Evolutionary conservation across 53 echinoderm and acorn worm genomes (phyloP).

Genomic region (Antedon mediterranea): DNA sequence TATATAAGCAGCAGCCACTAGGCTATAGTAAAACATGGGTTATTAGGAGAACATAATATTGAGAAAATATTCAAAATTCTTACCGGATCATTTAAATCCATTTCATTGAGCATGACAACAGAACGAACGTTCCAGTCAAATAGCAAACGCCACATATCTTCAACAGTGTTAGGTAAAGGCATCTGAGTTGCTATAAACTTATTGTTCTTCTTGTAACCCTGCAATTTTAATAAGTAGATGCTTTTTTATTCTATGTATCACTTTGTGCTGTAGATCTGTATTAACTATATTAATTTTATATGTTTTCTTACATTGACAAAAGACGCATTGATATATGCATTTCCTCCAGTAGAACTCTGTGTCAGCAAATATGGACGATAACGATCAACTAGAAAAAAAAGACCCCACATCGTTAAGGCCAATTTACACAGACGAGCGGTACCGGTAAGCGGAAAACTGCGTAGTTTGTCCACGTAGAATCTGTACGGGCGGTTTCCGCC

Average conservation of each 20-base stretch:
- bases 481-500: not conserved
- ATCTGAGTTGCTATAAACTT: slow-evolving; percentile 64
- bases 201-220: slow-evolving; percentile 55
- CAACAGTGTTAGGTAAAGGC: slow-evolving; percentile 52
- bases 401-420: too few species aligned
- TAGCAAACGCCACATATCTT: slow-evolving; percentile 53
- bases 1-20: too few species aligned
- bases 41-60: too few species aligned
- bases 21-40: too few species aligned
- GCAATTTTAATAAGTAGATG: not conserved
- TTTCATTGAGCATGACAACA: slow-evolving; percentile 54
- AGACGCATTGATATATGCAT: slow-evolving; percentile 80
- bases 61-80: too few species aligned
- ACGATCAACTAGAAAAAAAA: slow-evolving; percentile 29
- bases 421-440: too few species aligned
- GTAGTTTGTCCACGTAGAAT: too few species aligned
- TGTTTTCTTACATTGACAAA: slow-evolving; percentile 55
- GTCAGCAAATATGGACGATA: slow-evolving; percentile 24
- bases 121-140: slow-evolving; percentile 54
- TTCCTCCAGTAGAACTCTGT: slow-evolving; percentile 21
- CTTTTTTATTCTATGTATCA: too few species aligned
- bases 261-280: too few species aligned
- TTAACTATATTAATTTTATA: too few species aligned
- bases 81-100: slow-evolving; percentile 24
- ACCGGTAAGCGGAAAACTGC: not conserved